Percentiles rank a stretch among this genome's conserved stretches.
Evolutionary conservation across 2,113 vertebrate genomes (phyloP).

Genomic region (Ptilorrhoa leucosticta): DNA sequence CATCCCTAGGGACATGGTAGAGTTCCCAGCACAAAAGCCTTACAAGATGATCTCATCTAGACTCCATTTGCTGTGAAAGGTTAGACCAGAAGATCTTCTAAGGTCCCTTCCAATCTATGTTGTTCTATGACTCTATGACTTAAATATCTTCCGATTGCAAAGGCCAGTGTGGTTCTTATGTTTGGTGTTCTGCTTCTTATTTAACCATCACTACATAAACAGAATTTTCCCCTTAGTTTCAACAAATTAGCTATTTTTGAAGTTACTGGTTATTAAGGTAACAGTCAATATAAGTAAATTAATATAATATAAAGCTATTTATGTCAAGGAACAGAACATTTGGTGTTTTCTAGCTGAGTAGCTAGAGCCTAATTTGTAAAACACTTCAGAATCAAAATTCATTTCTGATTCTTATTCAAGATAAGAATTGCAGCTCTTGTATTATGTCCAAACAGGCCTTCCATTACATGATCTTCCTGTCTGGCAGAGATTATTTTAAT

Average conservation of each 20-base stretch:
- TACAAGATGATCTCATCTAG: not conserved
- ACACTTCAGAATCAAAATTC: not conserved
- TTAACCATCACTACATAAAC: not conserved
- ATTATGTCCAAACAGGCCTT: not conserved
- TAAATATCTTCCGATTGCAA: not conserved
- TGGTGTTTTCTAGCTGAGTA: not conserved
- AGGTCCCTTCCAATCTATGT: not conserved
- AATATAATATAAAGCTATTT: not conserved
- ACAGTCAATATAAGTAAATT: not conserved
- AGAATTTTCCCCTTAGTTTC: not conserved
- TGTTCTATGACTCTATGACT: not conserved
- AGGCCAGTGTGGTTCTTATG: not conserved
- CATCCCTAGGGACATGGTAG: fast-evolving
- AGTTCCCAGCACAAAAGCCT: not conserved
- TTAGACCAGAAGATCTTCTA: not conserved
- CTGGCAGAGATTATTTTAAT: not conserved
- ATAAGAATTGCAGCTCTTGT: not conserved
- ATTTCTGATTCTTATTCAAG: not conserved
- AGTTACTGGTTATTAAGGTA: not conserved
- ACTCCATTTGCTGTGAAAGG: not conserved
- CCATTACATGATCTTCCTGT: not conserved
- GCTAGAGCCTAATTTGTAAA: not conserved
- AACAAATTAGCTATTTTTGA: not conserved
- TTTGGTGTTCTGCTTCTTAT: not conserved
- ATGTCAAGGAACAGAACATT: not conserved